These are phyloP conservation scores for Ageneiosus marmoratus DNA, from an alignment of 2,113 vertebrate species.

Conservation along the genomic window DNA sequence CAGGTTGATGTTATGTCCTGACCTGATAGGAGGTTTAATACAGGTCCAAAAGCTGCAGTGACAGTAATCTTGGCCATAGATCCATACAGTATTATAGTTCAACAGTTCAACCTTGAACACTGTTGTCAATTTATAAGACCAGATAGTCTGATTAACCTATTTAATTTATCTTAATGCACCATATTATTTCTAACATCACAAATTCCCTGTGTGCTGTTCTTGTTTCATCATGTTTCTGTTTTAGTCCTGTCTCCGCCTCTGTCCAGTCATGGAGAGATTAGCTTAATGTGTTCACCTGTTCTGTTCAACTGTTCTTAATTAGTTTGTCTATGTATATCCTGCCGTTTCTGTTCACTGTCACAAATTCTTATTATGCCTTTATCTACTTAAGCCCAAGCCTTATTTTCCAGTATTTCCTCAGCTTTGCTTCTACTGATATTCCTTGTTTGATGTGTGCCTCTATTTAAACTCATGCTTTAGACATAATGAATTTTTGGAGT, in stretches of 20 bases:
- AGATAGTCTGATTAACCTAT: not conserved
- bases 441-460: not conserved
- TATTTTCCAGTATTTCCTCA: not conserved
- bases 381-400: not conserved
- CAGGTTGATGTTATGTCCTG: slow-evolving; percentile 35
- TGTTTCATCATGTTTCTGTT: not conserved
- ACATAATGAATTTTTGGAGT: not conserved
- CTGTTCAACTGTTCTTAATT: not conserved
- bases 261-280: not conserved
- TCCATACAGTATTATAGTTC: no score
- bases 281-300: not conserved
- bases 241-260: not conserved
- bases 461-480: not conserved
- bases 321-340: not conserved
- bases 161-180: not conserved
- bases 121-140: not conserved
- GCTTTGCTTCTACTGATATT: not conserved
- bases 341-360: not conserved
- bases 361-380: not conserved
- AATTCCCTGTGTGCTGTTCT: not conserved
- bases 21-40: slow-evolving; percentile 36
- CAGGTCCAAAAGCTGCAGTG: not conserved
- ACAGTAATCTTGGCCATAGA: not conserved
- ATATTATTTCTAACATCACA: not conserved
- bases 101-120: not conserved